Evolutionary conservation across 2,113 vertebrate species (phyloP).

Genomic region (Ariopsis seemanni): DNA sequence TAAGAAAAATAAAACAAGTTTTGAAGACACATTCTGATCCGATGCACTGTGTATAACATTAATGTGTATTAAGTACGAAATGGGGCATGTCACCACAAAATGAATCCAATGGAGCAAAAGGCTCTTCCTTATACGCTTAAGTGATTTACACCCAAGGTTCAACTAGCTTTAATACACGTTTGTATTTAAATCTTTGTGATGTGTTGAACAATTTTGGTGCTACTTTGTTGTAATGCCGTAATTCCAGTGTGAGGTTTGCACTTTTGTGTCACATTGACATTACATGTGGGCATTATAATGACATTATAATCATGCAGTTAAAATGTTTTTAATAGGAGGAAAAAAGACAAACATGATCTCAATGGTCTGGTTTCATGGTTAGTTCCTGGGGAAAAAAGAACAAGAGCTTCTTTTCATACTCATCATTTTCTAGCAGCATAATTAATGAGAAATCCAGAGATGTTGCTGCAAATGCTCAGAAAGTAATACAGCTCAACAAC

Average conservation of each 20-base stretch:
- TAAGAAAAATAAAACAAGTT: not conserved
- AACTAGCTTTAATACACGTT: not conserved
- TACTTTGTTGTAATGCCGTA: not conserved
- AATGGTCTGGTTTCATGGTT: not conserved
- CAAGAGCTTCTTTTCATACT: not conserved
- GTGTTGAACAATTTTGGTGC: not conserved
- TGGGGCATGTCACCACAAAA: no score
- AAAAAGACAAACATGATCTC: not conserved
- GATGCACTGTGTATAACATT: not conserved
- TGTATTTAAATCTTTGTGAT: not conserved
- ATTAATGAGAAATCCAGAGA: conserved; percentile 6
- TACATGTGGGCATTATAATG: not conserved
- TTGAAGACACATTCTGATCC: not conserved
- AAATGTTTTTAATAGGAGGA: not conserved
- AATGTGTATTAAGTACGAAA: not conserved
- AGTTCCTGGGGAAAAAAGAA: not conserved
- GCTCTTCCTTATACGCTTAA: not conserved
- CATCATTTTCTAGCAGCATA: not conserved
- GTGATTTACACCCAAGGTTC: not conserved
- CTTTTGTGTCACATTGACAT: not conserved
- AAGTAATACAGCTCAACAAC: not conserved
- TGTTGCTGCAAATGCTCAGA: not conserved
- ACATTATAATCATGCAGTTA: not conserved
- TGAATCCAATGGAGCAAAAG: not conserved
- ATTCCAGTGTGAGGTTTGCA: not conserved